Base-by-base conservation (phyloP, 1,140 invertebrate species). In the Phymorhynchus buccinoides region DNA sequence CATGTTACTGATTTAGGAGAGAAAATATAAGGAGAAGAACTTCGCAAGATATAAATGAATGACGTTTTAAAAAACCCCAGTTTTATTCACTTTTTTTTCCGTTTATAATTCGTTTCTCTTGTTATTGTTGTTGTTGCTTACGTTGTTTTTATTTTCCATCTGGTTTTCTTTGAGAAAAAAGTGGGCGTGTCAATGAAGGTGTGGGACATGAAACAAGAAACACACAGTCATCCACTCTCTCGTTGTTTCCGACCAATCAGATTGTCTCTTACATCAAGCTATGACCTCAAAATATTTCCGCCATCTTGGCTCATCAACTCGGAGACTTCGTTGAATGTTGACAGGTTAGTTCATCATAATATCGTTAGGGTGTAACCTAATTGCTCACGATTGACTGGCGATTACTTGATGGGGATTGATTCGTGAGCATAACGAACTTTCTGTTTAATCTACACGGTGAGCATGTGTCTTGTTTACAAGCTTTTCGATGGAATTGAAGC, bases 241-340 rank as follows among this genome's bases (percentile, higher is more conserved):
- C 77, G 41, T 18, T 44, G 27, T 52, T 79, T 56, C 12, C 22
- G 44, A 79, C 77, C 77, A 79, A 79, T 79, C 77, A 41, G 39
- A 22, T 79, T 30, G 42, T 2, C 27, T 32, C n/a, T 79, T 79
- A 52, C 77, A 79, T 41, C 73, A 37, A 41, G 73, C 37, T 3
- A 4, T 75, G 73, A 37, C 68, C 68, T 71, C 68, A 78, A 52
- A 48, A 30, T 52, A 22, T 41, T 52, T 35, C 77, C 77, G 77
- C 77, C 77, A 79, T 79, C 41, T 79, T 79, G 42, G 42, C n/a
- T 79, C 77, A 52, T 79, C 77, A 62, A 22, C 56, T 22, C 4
- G 7, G 77, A 35, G 77, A n/a, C 41, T 79, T 78, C 75, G 77
- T 79, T 30, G 37, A 41, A 75, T 52, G 77, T 79, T 79, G 77